These are phyloP conservation scores for Scophthalmus maximus DNA, from an alignment of 2,113 vertebrate species.

Conservation along the genomic window DNA sequence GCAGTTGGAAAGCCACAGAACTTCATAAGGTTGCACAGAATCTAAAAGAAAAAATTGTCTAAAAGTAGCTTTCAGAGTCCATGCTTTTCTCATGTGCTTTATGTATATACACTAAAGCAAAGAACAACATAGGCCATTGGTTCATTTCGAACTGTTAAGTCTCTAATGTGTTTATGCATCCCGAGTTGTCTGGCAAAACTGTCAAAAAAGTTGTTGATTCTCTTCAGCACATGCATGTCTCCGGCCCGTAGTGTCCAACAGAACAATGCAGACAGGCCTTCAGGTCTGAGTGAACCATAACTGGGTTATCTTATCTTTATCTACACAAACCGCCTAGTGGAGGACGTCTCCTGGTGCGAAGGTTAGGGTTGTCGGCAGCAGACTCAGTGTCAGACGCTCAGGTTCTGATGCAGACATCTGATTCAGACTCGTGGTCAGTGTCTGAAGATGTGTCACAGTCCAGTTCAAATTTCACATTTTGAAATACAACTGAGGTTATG, in stretches of 20 bases:
- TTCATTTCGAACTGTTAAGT: conserved; percentile 2
- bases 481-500: background rate
- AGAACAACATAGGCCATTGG: background rate
- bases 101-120: background rate
- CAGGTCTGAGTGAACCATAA: too few species aligned
- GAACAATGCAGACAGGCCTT: background rate
- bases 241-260: background rate
- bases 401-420: background rate
- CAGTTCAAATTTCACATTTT: background rate
- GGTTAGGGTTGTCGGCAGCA: background rate
- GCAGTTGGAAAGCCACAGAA: conserved; percentile 9
- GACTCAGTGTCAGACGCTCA: background rate
- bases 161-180: background rate
- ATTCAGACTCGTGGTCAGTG: background rate
- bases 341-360: background rate
- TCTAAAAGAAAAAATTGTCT: background rate
- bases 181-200: background rate
- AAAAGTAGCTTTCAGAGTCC: background rate
- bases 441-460: background rate
- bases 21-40: background rate
- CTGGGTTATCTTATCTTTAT: background rate
- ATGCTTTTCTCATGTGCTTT: background rate
- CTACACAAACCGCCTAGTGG: too few species aligned
- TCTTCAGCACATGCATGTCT: background rate
- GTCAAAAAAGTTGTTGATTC: background rate